These are phyloP conservation scores for Elymnias hypermnestra DNA, from an alignment of 1,140 invertebrate species.

Conservation along the genomic window DNA sequence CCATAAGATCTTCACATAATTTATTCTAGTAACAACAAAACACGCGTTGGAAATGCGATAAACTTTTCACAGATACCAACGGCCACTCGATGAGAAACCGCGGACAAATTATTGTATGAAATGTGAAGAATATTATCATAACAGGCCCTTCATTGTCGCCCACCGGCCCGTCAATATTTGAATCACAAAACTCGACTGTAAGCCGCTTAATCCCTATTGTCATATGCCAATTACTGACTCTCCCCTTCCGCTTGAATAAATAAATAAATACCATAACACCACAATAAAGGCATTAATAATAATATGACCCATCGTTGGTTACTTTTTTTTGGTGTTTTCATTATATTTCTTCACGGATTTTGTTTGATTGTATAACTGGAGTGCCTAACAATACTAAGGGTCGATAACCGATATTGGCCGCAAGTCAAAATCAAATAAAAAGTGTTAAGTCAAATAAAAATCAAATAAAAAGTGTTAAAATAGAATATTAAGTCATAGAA, in stretches of 20 bases:
- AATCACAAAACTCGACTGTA: slow-evolving; percentile 63
- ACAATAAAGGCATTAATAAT: slow-evolving; percentile 28
- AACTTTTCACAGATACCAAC: slow-evolving; percentile 28
- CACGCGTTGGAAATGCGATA: slow-evolving; percentile 26
- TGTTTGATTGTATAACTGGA: too few relatives aligned
- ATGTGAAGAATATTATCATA: slow-evolving; percentile 64
- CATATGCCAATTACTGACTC: slow-evolving; percentile 63
- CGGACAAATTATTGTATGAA: slow-evolving; percentile 55
- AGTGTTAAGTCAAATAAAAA: too few relatives aligned
- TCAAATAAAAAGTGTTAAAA: too few relatives aligned
- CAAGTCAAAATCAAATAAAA: too few relatives aligned
- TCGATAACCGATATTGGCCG: too few relatives aligned
- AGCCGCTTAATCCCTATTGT: slow-evolving; percentile 70
- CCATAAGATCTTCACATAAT: slow-evolving; percentile 26
- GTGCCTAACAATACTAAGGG: too few relatives aligned
- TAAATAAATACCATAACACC: slow-evolving; percentile 61
- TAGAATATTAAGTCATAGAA: too few relatives aligned
- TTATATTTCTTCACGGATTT: too few relatives aligned
- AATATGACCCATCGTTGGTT: too few relatives aligned
- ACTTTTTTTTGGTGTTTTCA: too few relatives aligned
- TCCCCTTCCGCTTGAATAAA: slow-evolving; percentile 69
- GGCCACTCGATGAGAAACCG: slow-evolving; percentile 39
- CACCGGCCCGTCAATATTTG: slow-evolving; percentile 59
- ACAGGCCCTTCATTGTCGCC: slow-evolving; percentile 56
- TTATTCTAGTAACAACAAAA: slow-evolving; percentile 42